Evolutionary conservation across 2,113 vertebrate genomes (phyloP).

Genomic region (Percopsis transmontana): DNA sequence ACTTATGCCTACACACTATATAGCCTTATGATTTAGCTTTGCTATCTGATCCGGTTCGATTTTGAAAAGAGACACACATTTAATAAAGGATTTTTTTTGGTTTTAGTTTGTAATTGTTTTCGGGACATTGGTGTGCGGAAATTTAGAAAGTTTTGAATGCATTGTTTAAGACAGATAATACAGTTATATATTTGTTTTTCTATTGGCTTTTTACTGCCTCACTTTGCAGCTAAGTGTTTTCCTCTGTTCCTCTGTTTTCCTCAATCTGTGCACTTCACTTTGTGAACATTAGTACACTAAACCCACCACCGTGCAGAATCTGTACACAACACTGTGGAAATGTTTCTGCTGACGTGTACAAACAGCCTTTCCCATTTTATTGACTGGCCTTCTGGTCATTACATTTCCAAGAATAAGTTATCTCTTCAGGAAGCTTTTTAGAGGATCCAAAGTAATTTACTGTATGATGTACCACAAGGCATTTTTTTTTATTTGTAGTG

Average conservation of each 20-base stretch:
- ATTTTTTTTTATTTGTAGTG: background rate
- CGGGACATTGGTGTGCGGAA: no score
- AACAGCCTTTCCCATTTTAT: constrained; percentile 43
- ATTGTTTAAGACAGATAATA: no score
- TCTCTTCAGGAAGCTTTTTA: constrained; percentile 44
- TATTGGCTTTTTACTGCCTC: no score
- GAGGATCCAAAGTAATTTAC: constrained; percentile 26
- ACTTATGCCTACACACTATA: no score
- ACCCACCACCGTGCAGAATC: constrained; percentile 18
- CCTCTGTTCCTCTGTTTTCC: background rate
- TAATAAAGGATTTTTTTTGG: no score
- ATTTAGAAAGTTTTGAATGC: no score
- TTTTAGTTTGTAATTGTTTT: no score
- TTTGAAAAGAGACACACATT: no score
- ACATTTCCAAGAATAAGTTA: constrained; percentile 36
- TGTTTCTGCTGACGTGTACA: constrained; percentile 46
- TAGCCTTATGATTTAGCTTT: no score
- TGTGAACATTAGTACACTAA: constrained; percentile 16
- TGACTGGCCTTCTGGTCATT: constrained; percentile 58
- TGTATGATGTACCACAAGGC: background rate
- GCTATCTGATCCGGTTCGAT: no score
- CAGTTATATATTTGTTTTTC: no score
- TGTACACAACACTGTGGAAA: constrained; percentile 33
- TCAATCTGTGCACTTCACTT: constrained; percentile 38
- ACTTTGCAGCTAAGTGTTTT: no score